phyloP scores from a whole-genome alignment of 1,140 invertebrate genomes.

The Drosophila truncata region DNA sequence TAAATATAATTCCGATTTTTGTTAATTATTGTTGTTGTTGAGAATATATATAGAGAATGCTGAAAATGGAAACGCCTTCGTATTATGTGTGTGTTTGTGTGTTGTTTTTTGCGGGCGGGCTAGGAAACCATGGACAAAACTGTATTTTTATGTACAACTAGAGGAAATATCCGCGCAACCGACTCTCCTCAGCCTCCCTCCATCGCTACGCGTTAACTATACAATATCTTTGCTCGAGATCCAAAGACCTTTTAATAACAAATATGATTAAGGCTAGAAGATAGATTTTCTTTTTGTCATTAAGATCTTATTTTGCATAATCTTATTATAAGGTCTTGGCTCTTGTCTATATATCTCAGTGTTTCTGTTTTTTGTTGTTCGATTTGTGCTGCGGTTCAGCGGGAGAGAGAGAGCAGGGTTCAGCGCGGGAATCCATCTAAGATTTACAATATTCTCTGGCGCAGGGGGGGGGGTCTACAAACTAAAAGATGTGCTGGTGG shows the following conservation, averaged over 20 bases:
- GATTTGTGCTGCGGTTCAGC: conserved; percentile 21
- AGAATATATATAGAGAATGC: conserved; percentile 51
- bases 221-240: background rate
- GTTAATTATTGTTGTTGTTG: conserved; percentile 46
- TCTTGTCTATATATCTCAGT: conserved; percentile 9
- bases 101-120: conserved; percentile 15
- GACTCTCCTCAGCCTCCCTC: background rate
- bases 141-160: conserved; percentile 42
- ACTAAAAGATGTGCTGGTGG: conserved; percentile 15
- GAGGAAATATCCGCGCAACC: conserved; percentile 1
- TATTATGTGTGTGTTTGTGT: conserved; percentile 7
- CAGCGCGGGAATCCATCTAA: conserved; percentile 3
- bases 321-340: background rate
- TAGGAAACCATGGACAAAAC: conserved; percentile 53
- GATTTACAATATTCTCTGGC: conserved; percentile 23
- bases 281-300: too few species aligned
- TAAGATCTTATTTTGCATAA: too few species aligned
- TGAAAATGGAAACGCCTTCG: conserved; percentile 45
- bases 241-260: background rate
- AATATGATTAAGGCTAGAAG: background rate
- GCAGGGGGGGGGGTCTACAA: conserved; percentile 6
- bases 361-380: conserved; percentile 19
- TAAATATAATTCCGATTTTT: conserved; percentile 41
- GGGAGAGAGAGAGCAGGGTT: conserved; percentile 29
- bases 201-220: conserved; percentile 8